Conservation (phyloP, 2,888 invertebrate species). For the Magallana nippona region DNA sequence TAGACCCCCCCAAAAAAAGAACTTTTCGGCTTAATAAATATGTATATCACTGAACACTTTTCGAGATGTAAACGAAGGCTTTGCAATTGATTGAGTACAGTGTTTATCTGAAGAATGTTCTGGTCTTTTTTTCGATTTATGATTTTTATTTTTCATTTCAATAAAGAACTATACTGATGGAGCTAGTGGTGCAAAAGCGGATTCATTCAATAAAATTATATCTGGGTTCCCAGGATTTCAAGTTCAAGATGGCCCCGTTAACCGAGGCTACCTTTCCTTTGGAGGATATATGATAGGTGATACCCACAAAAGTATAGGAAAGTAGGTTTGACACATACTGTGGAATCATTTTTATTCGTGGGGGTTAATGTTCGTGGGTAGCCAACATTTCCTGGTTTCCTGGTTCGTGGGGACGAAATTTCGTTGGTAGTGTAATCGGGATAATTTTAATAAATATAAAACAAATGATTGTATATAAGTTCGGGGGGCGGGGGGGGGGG, state of each 20-base stretch:
- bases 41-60: no score
- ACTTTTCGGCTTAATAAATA: neutral
- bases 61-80: no score
- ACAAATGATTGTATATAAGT: no score
- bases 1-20: neutral
- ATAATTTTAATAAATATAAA: no score
- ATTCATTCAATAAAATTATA: conserved; percentile 55
- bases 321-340: conserved; percentile 53
- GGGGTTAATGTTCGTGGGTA: no score
- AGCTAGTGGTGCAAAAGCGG: conserved; percentile 48
- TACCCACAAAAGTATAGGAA: conserved; percentile 54
- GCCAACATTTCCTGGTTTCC: no score
- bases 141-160: neutral
- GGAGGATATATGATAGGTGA: conserved; percentile 64
- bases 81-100: no score
- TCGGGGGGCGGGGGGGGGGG: no score
- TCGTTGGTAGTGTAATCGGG: no score
- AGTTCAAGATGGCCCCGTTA: conserved; percentile 44
- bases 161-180: conserved; percentile 55
- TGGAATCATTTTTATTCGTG: no score
- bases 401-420: no score
- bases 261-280: conserved; percentile 56
- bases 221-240: conserved; percentile 62
- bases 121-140: neutral
- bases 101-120: no score